A percentile compares a stretch with the other conserved stretches of the same genome.
Evolutionary conservation across 2,797 vertebrate species (phyloP).

Genomic region (Malacoraja senta): DNA sequence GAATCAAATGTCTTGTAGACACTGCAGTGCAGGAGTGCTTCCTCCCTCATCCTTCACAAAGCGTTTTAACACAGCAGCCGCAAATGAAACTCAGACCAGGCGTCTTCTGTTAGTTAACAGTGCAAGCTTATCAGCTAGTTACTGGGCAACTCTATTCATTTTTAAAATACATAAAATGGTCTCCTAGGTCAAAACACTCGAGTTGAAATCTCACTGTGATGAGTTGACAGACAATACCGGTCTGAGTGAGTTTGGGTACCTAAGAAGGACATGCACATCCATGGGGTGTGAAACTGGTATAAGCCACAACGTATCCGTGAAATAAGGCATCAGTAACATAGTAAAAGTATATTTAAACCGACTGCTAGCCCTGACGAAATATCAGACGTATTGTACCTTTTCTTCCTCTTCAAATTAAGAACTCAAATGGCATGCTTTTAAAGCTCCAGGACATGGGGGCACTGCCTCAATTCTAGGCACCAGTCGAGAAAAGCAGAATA

Average conservation of each 20-base stretch:
- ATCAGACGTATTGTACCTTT: constrained; percentile 36
- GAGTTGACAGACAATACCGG: constrained; percentile 30
- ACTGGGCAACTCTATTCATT: constrained; percentile 30
- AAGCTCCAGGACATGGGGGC: constrained; percentile 29
- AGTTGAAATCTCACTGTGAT: constrained; percentile 36
- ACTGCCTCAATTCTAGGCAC: constrained; percentile 32
- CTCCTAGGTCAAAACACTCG: constrained; percentile 28
- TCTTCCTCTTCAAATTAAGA: constrained; percentile 36
- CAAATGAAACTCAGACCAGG: constrained; percentile 21
- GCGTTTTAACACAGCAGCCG: constrained; percentile 38
- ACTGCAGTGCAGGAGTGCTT: background rate
- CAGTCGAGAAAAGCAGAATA: constrained; percentile 15
- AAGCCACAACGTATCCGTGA: constrained; percentile 27
- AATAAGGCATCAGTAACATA: constrained; percentile 27
- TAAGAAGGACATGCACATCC: constrained; percentile 35
- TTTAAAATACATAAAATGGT: constrained; percentile 19
- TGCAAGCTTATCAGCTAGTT: constrained; percentile 38
- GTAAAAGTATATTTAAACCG: constrained; percentile 28
- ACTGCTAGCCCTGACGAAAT: constrained; percentile 35
- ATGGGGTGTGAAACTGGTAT: constrained; percentile 32
- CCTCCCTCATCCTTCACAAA: constrained; percentile 41
- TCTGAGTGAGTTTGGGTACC: constrained; percentile 31
- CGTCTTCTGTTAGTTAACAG: constrained; percentile 36
- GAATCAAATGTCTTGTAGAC: constrained; percentile 56
- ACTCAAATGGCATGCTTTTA: constrained; percentile 29